These are phyloP conservation scores for Catharus ustulatus DNA, from an alignment of 2,797 vertebrate species.

Conservation along the genomic window DNA sequence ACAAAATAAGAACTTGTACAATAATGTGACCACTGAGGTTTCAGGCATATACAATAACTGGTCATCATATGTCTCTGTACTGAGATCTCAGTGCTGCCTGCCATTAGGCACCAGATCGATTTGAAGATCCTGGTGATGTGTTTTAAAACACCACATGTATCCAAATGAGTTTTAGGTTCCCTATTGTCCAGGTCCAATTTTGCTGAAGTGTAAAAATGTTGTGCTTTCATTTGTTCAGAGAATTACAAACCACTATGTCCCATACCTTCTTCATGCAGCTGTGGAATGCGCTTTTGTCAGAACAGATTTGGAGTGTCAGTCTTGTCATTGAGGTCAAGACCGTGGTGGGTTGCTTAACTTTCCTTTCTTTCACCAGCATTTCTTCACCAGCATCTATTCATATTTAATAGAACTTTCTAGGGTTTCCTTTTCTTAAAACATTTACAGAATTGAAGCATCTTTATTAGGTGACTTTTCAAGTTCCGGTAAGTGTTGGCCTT, in stretches of 20 bases:
- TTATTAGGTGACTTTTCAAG: background rate
- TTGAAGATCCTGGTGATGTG: conserved; percentile 63
- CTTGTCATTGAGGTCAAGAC: conserved; percentile 62
- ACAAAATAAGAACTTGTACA: conserved; percentile 34
- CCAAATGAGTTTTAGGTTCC: conserved; percentile 78
- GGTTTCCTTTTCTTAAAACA: background rate
- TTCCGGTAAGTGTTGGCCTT: background rate
- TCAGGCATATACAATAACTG: conserved; percentile 51
- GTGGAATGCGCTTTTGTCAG: conserved; percentile 55
- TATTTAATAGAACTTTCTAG: background rate
- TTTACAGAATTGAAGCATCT: conserved; percentile 1
- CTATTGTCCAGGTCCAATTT: conserved; percentile 71
- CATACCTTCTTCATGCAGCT: conserved; percentile 49
- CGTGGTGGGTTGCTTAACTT: conserved; percentile 62
- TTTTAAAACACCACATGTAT: conserved; percentile 75
- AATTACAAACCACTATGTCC: conserved; percentile 64
- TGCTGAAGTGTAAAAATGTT: conserved; percentile 70
- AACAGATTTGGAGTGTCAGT: conserved; percentile 60
- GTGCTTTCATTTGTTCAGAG: conserved; percentile 68
- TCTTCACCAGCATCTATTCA: background rate
- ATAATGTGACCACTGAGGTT: conserved; percentile 50
- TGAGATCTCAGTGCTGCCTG: conserved; percentile 46
- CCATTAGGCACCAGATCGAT: conserved; percentile 57
- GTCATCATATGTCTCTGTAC: conserved; percentile 11
- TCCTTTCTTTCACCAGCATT: conserved; percentile 20